These are phyloP conservation scores for Colletes gigas DNA, from an alignment of 1,140 invertebrate species.

Conservation along the genomic window DNA sequence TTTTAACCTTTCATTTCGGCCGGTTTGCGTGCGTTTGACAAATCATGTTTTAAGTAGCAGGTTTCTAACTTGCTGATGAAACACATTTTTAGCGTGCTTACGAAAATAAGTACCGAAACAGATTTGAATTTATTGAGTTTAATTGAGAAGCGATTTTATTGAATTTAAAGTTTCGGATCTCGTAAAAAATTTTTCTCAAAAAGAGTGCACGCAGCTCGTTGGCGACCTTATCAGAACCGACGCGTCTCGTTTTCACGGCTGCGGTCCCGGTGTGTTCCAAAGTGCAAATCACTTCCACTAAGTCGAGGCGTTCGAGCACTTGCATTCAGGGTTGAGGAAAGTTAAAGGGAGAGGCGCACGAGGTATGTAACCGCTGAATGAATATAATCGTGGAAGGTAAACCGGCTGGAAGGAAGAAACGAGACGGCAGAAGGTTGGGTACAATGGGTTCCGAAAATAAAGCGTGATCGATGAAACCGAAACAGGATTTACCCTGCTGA, in stretches of 20 bases:
- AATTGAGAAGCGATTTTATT: too few relatives aligned
- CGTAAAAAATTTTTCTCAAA: too few relatives aligned
- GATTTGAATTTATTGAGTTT: too few relatives aligned
- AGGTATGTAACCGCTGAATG: slow-evolving; percentile 39
- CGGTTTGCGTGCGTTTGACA: too few relatives aligned
- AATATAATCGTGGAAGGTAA: slow-evolving; percentile 50
- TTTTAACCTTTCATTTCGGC: neutral
- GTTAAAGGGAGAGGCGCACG: neutral
- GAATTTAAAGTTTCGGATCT: too few relatives aligned
- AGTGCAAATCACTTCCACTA: neutral
- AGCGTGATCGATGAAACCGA: slow-evolving; percentile 49
- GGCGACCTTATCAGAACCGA: neutral
- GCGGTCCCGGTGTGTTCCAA: neutral
- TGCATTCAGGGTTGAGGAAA: slow-evolving; percentile 2
- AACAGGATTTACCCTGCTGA: slow-evolving; percentile 37
- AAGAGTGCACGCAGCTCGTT: too few relatives aligned
- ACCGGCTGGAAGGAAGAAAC: slow-evolving; percentile 45
- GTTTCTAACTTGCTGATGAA: too few relatives aligned
- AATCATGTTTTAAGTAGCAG: too few relatives aligned
- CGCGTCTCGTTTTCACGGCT: neutral
- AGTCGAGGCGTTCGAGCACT: neutral
- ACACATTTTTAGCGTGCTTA: too few relatives aligned
- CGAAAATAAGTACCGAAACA: too few relatives aligned
- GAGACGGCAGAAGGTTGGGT: slow-evolving; percentile 40
- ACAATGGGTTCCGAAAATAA: slow-evolving; percentile 53